Evolutionary conservation across 2,888 invertebrate species (phyloP), one percentile per base, ranked within the genome.

Genomic region (Drosophila mulleri): DNA sequence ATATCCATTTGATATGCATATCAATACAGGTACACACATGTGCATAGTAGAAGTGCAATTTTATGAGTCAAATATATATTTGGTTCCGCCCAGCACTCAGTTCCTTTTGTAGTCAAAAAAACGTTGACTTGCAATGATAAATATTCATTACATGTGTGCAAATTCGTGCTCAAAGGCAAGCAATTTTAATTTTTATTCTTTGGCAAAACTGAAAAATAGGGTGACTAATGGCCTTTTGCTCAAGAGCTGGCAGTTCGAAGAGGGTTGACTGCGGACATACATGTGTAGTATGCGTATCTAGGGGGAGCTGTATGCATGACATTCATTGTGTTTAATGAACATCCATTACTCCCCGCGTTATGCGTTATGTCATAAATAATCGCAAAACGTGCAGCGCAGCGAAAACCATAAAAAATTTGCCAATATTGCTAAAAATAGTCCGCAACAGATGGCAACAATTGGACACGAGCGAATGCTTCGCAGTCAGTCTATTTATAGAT

Each of bases 251-350:
- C 62, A 14, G 26, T n/a, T n/a, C 53, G 18, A 41, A 56, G 71
- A 50, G 89, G 83, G 89, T 88, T 80, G 80, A 57, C 65, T 68
- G 52, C 41, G 20, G 20, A 44, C 62, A 52, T 69, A 50, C 63
- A 52, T 52, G 52, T 11, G n/a, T 23, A 20, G 53, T 58, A 41
- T 56, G 52, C 48, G 65, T 64, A 58, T 63, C 68, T 42, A 56
- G 75, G 78, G 83, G 68, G 68, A 64, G 62, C 53, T 48, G 67
- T 80, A 37, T 78, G 89, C 75, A 87, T 75, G 88, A 89, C 83
- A 88, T 85, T 89, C 90, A 89, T 84, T 89, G 86, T 85, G 88
- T 88, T 89, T 89, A 85, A 85, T 89, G 86, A 89, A 85, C 88
- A 88, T 69, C 83, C 90, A 89, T 85, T 89, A 85, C 84, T 82